These are phyloP conservation scores for Dromaius novaehollandiae DNA, from an alignment of 2,113 vertebrate genomes.

Conservation along the genomic window DNA sequence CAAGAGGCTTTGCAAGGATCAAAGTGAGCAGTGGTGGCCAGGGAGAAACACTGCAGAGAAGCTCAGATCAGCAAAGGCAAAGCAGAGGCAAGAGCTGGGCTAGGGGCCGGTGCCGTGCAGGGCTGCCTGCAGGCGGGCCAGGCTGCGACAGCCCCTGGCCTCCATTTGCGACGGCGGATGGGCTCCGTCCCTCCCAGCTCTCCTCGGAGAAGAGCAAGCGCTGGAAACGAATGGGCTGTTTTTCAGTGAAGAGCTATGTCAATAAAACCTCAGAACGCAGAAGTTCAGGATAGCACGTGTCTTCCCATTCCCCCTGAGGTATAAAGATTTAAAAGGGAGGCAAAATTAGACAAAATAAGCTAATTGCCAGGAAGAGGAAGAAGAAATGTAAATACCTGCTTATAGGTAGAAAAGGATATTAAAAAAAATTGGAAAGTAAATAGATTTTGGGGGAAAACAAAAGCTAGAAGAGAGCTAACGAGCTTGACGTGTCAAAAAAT, in stretches of 20 bases:
- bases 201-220: not conserved
- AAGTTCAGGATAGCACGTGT: not conserved
- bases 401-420: not conserved
- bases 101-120: not conserved
- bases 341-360: not conserved
- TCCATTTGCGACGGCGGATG: not conserved
- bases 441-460: not conserved
- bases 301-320: not conserved
- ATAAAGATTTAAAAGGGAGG: not conserved
- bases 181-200: not conserved
- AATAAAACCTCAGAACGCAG: not conserved
- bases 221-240: not conserved
- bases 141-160: not conserved
- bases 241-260: not conserved
- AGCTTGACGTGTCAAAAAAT: not conserved
- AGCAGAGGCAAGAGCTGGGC: not conserved
- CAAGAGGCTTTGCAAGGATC: not conserved
- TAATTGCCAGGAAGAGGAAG: not conserved
- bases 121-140: not conserved
- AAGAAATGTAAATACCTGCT: not conserved
- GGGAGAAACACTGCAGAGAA: not conserved
- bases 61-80: fast-evolving
- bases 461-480: constrained; percentile 11
- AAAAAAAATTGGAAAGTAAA: not conserved
- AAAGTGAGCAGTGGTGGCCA: not conserved